These are phyloP conservation scores for Pampus argenteus DNA, from an alignment of 2,797 vertebrate species.

Conservation along the genomic window DNA sequence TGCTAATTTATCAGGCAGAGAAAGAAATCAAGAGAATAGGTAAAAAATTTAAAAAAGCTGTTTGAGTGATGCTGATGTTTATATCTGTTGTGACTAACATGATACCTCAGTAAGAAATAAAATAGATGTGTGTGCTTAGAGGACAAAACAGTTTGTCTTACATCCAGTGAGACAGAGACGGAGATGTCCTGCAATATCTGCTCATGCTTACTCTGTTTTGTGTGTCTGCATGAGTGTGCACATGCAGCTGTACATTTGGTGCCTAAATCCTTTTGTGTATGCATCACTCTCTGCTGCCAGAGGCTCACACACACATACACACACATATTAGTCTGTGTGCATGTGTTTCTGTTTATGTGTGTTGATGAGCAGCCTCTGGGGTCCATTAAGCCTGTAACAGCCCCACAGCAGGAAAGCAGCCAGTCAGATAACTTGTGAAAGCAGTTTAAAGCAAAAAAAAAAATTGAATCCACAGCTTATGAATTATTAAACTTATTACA, in stretches of 20 bases:
- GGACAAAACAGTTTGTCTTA: conserved; percentile 44
- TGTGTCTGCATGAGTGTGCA: not conserved
- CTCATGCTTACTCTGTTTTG: not conserved
- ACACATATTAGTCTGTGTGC: conserved; percentile 6
- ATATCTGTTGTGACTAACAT: conserved; percentile 25
- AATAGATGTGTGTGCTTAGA: conserved; percentile 3
- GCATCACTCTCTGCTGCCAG: conserved; percentile 15
- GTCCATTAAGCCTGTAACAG: conserved; percentile 54
- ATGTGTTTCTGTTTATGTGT: not conserved
- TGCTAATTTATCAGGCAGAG: conserved; percentile 52
- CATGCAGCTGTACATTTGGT: conserved; percentile 22
- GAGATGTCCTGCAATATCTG: conserved; percentile 7
- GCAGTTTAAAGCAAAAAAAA: conserved; percentile 57
- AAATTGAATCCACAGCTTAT: conserved; percentile 55
- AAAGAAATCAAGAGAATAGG: conserved; percentile 11
- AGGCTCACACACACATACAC: not conserved
- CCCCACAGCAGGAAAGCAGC: conserved; percentile 39
- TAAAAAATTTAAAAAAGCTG: conserved; percentile 12
- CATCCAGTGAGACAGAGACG: conserved; percentile 30
- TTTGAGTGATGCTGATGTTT: conserved; percentile 4
- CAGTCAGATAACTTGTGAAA: conserved; percentile 61
- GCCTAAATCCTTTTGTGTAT: conserved; percentile 7
- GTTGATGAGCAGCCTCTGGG: conserved; percentile 54
- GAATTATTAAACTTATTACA: conserved; percentile 69
- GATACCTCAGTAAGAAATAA: conserved; percentile 5